phyloP scores from a whole-genome alignment of 2,888 invertebrate genomes.

The Carterocephalus palaemon region DNA sequence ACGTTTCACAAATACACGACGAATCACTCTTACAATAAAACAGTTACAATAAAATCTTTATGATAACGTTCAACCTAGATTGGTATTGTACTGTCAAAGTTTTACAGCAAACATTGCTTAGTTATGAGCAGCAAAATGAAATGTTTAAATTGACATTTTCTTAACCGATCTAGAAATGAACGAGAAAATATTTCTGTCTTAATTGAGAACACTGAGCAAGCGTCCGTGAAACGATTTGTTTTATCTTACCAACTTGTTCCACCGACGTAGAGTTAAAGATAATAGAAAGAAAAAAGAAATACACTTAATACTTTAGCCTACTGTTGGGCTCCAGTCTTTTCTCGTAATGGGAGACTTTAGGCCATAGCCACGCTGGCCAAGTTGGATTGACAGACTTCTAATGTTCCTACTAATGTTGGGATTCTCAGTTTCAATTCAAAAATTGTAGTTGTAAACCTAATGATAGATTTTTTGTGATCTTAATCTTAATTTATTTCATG shows the following conservation, averaged over 20 bases:
- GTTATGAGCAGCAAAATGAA: conserved; percentile 10
- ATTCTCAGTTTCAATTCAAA: too few relatives aligned
- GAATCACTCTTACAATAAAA: neutral
- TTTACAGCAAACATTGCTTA: conserved; percentile 12
- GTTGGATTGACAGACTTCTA: too few relatives aligned
- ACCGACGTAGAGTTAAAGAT: neutral
- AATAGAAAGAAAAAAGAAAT: too few relatives aligned
- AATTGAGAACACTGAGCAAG: conserved; percentile 48
- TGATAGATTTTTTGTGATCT: too few relatives aligned
- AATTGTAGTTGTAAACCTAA: too few relatives aligned
- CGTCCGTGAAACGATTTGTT: conserved; percentile 49
- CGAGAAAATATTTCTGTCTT: conserved; percentile 40
- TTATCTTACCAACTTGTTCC: conserved; percentile 39
- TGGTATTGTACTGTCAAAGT: conserved; percentile 6
- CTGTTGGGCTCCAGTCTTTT: too few relatives aligned
- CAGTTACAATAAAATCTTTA: neutral
- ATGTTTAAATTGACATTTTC: conserved; percentile 35
- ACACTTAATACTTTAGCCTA: too few relatives aligned
- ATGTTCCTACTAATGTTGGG: too few relatives aligned
- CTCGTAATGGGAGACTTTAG: too few relatives aligned
- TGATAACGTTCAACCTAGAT: neutral
- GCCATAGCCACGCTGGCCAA: too few relatives aligned
- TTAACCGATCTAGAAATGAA: conserved; percentile 39
- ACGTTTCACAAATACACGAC: too few relatives aligned
- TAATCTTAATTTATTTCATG: too few relatives aligned